Conservation (phyloP, 2,888 invertebrate species). For the Cheilosia grossa region DNA sequence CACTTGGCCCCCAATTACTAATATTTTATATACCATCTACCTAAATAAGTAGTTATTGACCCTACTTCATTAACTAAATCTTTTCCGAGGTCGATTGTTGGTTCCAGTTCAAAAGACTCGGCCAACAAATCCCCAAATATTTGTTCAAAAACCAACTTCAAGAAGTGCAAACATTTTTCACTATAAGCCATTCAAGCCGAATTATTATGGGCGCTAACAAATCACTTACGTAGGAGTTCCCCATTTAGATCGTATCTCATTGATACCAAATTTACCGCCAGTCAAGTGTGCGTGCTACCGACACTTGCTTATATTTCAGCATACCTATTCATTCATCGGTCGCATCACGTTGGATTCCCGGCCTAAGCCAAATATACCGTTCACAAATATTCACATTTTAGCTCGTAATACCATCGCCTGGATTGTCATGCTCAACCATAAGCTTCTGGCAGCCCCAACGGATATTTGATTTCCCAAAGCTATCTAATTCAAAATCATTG, state of each 20-base stretch:
- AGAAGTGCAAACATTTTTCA: not conserved
- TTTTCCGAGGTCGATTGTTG: too few relatives aligned
- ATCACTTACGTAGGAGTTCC: not conserved
- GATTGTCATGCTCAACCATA: slow-evolving; percentile 2
- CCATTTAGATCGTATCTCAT: not conserved
- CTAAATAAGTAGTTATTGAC: too few relatives aligned
- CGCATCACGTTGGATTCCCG: slow-evolving; percentile 2
- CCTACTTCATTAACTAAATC: too few relatives aligned
- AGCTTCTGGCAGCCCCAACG: not conserved
- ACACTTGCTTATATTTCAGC: not conserved
- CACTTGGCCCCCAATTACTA: too few relatives aligned
- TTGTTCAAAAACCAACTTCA: not conserved
- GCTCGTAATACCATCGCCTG: slow-evolving; percentile 4
- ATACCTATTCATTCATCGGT: not conserved
- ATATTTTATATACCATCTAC: too few relatives aligned
- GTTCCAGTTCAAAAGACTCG: too few relatives aligned
- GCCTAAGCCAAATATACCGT: slow-evolving; percentile 1
- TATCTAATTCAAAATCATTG: slow-evolving; percentile 11
- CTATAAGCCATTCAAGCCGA: not conserved
- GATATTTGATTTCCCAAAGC: slow-evolving; percentile 26
- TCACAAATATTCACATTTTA: slow-evolving; percentile 25
- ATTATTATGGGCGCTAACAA: not conserved
- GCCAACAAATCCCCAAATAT: too few relatives aligned
- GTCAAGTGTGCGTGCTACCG: not conserved
- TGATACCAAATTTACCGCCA: not conserved